These are phyloP conservation scores for Kryphioiulus occultus DNA, from an alignment of 2,888 invertebrate genomes.

Conservation along the genomic window DNA sequence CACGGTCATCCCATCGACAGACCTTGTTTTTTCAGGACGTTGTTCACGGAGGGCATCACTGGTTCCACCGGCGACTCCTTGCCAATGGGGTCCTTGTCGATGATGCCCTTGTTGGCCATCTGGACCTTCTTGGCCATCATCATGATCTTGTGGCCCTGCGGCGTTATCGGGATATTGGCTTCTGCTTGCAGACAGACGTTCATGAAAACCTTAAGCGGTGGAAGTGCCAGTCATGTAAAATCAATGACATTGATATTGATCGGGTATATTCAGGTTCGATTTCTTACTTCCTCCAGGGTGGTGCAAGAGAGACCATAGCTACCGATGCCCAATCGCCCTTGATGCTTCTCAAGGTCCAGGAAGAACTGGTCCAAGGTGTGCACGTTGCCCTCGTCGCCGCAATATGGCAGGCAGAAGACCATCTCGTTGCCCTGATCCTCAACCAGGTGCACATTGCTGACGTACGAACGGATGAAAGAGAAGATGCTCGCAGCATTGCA, in stretches of 20 bases:
- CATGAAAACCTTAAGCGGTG: conserved; percentile 56
- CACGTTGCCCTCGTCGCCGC: conserved; percentile 53
- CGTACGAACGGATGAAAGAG: conserved; percentile 55
- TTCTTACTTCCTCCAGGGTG: conserved; percentile 63
- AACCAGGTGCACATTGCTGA: conserved; percentile 56
- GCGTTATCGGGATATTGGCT: conserved; percentile 42
- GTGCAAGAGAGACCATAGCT: conserved; percentile 64
- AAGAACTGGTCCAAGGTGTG: conserved; percentile 58
- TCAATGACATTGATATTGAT: no score
- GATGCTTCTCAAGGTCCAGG: conserved; percentile 59
- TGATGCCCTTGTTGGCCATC: background rate
- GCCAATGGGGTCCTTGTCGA: background rate
- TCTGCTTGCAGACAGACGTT: conserved; percentile 55
- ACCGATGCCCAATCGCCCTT: conserved; percentile 60
- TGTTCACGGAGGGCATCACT: background rate
- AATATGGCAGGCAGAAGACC: conserved; percentile 57
- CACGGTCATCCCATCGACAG: background rate
- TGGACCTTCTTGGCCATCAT: conserved; percentile 47
- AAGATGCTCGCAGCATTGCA: conserved; percentile 52
- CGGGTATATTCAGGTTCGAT: no score
- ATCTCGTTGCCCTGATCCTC: conserved; percentile 56
- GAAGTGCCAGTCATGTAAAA: no score
- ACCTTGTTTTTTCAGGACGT: conserved; percentile 39
- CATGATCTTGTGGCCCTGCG: conserved; percentile 48
- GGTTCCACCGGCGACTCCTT: background rate